Conservation (phyloP, 2,113 vertebrate genomes). For the Periophthalmodon schlosseri region DNA sequence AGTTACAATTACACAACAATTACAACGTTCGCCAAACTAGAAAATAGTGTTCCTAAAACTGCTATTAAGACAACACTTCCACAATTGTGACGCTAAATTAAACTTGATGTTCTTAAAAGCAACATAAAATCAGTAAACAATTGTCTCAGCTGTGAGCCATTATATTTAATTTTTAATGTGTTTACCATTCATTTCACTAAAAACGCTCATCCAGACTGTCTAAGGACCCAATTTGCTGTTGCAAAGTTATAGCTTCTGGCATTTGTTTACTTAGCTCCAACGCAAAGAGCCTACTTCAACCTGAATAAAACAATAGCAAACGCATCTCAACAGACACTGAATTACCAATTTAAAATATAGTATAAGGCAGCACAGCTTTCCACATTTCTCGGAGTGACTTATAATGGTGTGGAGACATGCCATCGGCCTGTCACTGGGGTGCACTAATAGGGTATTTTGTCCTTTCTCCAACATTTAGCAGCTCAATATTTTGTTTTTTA, state of each 20-base stretch:
- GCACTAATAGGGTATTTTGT: conserved; percentile 11
- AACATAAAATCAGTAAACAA: neutral
- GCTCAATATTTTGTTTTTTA: neutral
- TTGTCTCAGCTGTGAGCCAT: neutral
- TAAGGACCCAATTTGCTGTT: neutral
- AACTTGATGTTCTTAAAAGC: neutral
- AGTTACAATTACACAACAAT: too few relatives aligned
- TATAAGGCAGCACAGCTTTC: neutral
- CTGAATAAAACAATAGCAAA: neutral
- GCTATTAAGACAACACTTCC: neutral
- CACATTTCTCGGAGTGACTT: neutral
- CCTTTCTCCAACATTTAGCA: neutral
- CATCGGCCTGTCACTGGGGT: neutral
- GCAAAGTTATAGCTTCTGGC: neutral
- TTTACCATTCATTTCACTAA: neutral
- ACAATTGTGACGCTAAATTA: neutral
- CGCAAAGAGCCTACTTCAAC: neutral
- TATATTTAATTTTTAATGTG: conserved; percentile 2
- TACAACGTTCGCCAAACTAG: too few relatives aligned
- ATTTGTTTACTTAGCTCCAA: neutral
- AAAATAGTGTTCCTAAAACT: too few relatives aligned
- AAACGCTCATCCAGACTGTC: neutral
- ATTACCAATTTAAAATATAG: conserved; percentile 2
- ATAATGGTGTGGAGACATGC: neutral
- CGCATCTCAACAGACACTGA: neutral